Evolutionary conservation across 2,113 vertebrate species (phyloP).

Genomic region (Stigmatopora nigra): DNA sequence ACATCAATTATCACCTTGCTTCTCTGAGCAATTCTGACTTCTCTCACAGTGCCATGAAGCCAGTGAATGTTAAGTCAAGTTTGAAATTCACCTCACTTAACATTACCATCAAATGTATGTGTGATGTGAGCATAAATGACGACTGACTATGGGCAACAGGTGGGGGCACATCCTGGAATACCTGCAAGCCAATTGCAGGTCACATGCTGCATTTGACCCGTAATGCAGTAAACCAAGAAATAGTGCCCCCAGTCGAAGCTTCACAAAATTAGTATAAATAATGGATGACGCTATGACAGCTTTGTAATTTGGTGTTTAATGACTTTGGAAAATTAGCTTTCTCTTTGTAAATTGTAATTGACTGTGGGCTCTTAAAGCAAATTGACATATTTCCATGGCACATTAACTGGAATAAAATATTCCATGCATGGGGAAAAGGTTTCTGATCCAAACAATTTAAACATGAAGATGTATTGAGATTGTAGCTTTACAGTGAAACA

Average conservation of each 20-base stretch:
- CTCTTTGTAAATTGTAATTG: constrained; percentile 9
- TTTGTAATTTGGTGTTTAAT: constrained; percentile 4
- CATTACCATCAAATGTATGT: constrained; percentile 1
- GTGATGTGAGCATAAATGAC: too few species aligned
- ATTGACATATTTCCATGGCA: not conserved
- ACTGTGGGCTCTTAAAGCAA: not conserved
- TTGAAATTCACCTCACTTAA: too few species aligned
- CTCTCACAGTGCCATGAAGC: too few species aligned
- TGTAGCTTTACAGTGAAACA: too few species aligned
- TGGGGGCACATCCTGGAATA: too few species aligned
- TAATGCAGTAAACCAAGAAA: not conserved
- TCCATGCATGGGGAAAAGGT: not conserved
- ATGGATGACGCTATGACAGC: constrained; percentile 6
- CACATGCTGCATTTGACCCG: not conserved
- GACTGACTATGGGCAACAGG: too few species aligned
- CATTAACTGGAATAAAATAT: not conserved
- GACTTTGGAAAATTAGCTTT: not conserved
- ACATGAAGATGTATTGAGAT: too few species aligned
- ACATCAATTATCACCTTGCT: too few species aligned
- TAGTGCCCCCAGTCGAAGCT: not conserved
- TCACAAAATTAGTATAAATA: constrained; percentile 8
- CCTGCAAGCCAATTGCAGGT: too few species aligned
- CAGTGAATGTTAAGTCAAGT: too few species aligned
- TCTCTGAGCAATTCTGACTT: too few species aligned
- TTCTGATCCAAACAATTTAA: not conserved